phyloP scores from a whole-genome alignment of 2,888 invertebrate species.

The Synanthedon tipuliformis region DNA sequence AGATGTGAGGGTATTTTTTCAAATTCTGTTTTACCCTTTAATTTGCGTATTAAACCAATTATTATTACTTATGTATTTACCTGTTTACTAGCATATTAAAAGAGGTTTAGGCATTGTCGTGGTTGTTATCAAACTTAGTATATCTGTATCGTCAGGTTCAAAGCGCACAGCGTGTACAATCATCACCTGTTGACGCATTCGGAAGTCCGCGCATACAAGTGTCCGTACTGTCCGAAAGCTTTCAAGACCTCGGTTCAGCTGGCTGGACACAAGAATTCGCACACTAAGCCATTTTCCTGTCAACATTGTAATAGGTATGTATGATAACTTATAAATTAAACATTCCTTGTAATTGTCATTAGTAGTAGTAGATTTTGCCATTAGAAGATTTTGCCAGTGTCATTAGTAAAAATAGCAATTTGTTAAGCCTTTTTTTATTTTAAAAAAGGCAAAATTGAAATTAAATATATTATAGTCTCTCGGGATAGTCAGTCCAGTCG shows the following conservation, averaged over 20 bases:
- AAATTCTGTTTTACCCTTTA: background rate
- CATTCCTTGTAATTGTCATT: no score
- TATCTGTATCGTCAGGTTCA: slow-evolving; percentile 65
- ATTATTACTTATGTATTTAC: no score
- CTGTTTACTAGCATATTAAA: no score
- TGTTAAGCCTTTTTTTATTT: no score
- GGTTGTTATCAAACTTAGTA: background rate
- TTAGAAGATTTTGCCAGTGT: no score
- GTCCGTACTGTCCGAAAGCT: slow-evolving; percentile 81
- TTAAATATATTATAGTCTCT: no score
- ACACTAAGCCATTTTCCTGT: slow-evolving; percentile 83
- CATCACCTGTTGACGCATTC: slow-evolving; percentile 82
- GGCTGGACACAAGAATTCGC: slow-evolving; percentile 83
- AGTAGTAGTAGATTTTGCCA: no score
- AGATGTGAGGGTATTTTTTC: no score
- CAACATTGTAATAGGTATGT: slow-evolving; percentile 75
- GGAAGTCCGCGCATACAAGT: slow-evolving; percentile 80
- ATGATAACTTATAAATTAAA: background rate
- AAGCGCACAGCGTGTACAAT: slow-evolving; percentile 83
- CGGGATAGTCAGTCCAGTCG: no score
- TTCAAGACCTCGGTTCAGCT: slow-evolving; percentile 85
- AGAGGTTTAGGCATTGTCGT: background rate
- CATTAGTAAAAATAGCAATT: no score
- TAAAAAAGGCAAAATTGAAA: no score
- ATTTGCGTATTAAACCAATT: no score